Base-by-base conservation (phyloP, 2,797 vertebrate species). In the Benthosema pterotum region DNA sequence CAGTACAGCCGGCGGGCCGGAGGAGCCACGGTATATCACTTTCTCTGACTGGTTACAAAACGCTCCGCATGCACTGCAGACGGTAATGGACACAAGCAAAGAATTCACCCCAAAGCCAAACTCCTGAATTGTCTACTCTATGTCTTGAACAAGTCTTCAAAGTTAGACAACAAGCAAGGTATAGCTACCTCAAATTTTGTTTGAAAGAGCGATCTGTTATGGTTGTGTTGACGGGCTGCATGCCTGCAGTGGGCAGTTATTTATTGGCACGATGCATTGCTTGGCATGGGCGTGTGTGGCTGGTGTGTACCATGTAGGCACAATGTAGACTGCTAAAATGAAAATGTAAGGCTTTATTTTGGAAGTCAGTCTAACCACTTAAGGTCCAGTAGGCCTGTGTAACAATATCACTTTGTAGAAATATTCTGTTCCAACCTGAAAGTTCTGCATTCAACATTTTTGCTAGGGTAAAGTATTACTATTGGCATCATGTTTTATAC, bases 21-120 rank as follows among this genome's bases (percentile, higher is more conserved):
- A n/a, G n/a, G n/a, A n/a, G n/a, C n/a, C n/a, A n/a, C n/a, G n/a
- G n/a, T 50, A 55, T 32, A 49, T 12, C 3, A 64, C 17, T 42
- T 46, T 2, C 11, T 79, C 42, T 88, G n/a, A n/a, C 71, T 56
- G 63, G 71, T 86, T 84, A 74, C 80, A 12, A 2, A 4, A 56
- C 28, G 38, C 60, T 15, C 8, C 32, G 32, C 32, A 38, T 11
- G 47, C 25, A n/a, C 25, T 11, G 47, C 25, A n/a, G 47, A 61
- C 15, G 18, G n/a, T 32, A 53, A 51, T 18, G 51, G 48, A 74
- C 43, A 16, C n/a, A 28, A 54, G 38, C 60, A 74, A 82, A 65
- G 65, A 67, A 19, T 18, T 16, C 16, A 63, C 2, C 51, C 38
- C 16, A 17, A 63, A 50, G 51, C 38, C 16, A 17, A 63, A 50